Conservation (phyloP, 1,140 invertebrate genomes). For the Trichogramma pretiosum region DNA sequence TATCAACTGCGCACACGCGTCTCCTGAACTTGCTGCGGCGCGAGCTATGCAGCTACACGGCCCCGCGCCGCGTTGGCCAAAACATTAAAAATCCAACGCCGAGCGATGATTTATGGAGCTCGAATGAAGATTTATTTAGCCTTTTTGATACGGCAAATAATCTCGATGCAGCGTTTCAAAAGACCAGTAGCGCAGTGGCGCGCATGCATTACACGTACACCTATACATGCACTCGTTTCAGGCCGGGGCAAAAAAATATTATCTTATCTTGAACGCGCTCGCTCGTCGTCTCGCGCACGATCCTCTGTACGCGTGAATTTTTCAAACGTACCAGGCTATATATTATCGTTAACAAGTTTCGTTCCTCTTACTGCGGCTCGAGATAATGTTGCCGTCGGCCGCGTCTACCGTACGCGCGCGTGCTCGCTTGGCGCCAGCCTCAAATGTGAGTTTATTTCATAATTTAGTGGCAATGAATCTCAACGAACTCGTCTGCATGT, state of each 20-base stretch:
- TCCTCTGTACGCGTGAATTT: slow-evolving; percentile 4
- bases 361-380: too few species aligned
- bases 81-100: too few species aligned
- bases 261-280: neutral
- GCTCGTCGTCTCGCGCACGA: neutral
- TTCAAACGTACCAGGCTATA: slow-evolving; percentile 8
- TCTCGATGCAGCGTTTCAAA: too few species aligned
- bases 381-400: slow-evolving; percentile 12
- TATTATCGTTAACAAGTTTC: slow-evolving; percentile 17
- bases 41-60: too few species aligned
- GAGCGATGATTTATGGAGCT: too few species aligned
- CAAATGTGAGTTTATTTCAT: slow-evolving; percentile 17
- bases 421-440: too few species aligned
- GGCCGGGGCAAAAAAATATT: neutral
- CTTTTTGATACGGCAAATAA: too few species aligned
- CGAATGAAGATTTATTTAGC: too few species aligned
- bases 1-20: too few species aligned
- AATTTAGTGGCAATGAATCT: slow-evolving; percentile 19
- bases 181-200: neutral
- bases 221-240: neutral
- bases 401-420: too few species aligned
- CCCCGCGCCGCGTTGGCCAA: too few species aligned
- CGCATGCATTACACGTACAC: neutral
- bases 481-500: slow-evolving; percentile 16
- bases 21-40: too few species aligned